Conservation (phyloP, 2,113 vertebrate genomes). For the Misgurnus mizolepis region DNA sequence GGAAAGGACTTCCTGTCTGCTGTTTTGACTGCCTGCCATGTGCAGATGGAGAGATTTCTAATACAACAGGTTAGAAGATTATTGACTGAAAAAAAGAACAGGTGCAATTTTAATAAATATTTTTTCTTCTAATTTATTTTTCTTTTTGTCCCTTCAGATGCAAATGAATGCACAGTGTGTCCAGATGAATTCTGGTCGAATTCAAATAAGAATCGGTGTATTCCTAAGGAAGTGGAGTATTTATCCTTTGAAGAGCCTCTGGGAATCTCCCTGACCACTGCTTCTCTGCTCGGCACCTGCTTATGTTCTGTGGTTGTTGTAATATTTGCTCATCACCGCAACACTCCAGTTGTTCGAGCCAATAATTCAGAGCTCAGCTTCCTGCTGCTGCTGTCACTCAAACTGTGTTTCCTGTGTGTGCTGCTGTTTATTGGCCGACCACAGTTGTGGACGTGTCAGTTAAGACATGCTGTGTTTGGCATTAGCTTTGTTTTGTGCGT, state of each 20-base stretch:
- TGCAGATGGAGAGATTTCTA: conserved; percentile 74
- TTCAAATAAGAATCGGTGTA: conserved; percentile 58
- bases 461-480: conserved; percentile 60
- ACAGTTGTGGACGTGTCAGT: conserved; percentile 54
- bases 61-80: conserved; percentile 62
- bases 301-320: conserved; percentile 50
- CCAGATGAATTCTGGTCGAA: conserved; percentile 74
- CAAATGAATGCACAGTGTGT: conserved; percentile 65
- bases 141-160: conserved; percentile 55
- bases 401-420: conserved; percentile 60
- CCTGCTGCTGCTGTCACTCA: conserved; percentile 59
- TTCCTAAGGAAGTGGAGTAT: conserved; percentile 64
- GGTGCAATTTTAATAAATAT: background rate
- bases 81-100: background rate
- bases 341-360: conserved; percentile 63
- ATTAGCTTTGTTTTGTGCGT: conserved; percentile 73
- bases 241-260: conserved; percentile 57
- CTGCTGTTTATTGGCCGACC: conserved; percentile 62
- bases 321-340: conserved; percentile 54
- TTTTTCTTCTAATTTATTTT: conserved; percentile 9
- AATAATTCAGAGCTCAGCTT: conserved; percentile 68
- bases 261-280: conserved; percentile 55
- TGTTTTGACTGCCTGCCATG: conserved; percentile 80
- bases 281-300: conserved; percentile 55
- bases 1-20: conserved; percentile 71